These are phyloP conservation scores for Typhlomys cinereus DNA, from an alignment of 2,113 vertebrate genomes.

Conservation along the genomic window DNA sequence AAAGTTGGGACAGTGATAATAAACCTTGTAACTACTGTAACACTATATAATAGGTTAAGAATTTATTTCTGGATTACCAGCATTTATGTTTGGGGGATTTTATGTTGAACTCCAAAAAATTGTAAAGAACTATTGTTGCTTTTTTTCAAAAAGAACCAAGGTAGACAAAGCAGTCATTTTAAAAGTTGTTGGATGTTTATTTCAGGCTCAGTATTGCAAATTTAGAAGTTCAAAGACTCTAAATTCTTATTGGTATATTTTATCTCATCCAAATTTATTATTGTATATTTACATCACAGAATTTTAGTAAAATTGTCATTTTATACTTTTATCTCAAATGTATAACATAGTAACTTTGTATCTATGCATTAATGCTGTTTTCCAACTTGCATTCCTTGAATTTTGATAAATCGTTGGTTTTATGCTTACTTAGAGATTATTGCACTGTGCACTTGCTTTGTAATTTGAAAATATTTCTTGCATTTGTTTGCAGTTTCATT, in stretches of 20 bases:
- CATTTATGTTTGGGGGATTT: constrained; percentile 12
- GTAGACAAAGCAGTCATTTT: constrained; percentile 58
- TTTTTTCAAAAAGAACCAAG: constrained; percentile 66
- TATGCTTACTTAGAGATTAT: neutral
- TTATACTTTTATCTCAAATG: constrained; percentile 53
- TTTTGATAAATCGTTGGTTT: constrained; percentile 25
- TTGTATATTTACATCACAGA: constrained; percentile 34
- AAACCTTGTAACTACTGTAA: neutral
- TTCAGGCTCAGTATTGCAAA: constrained; percentile 25
- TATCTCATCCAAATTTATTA: constrained; percentile 22
- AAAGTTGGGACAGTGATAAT: constrained; percentile 20
- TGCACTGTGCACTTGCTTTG: constrained; percentile 25
- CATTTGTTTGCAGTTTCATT: constrained; percentile 65
- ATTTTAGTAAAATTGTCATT: constrained; percentile 35
- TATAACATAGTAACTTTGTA: constrained; percentile 51
- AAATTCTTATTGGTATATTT: constrained; percentile 29
- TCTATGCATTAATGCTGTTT: constrained; percentile 51
- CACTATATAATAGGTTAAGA: constrained; percentile 53
- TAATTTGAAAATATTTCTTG: constrained; percentile 54
- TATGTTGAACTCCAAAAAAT: constrained; percentile 64
- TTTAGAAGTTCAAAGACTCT: constrained; percentile 25
- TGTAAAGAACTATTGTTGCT: constrained; percentile 69
- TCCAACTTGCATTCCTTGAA: constrained; percentile 56
- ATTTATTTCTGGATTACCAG: constrained; percentile 61
- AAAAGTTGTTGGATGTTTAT: constrained; percentile 40